phyloP scores from a whole-genome alignment of 2,797 vertebrate genomes.

The Poecilia velifera region DNA sequence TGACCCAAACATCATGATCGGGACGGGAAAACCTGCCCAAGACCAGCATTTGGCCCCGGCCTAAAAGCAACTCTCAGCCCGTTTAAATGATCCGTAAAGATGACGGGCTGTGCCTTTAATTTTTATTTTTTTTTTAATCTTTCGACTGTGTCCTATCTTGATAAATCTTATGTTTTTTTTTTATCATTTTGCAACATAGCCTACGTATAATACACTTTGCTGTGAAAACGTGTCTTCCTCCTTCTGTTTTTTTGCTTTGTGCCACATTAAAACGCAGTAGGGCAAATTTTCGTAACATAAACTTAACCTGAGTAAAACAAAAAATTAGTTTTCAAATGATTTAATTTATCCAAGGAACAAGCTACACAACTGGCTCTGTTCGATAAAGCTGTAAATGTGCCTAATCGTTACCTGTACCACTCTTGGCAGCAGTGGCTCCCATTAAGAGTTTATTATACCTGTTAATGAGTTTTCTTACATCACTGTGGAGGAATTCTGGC shows the following conservation, averaged over 20 bases:
- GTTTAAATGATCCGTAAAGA: slow-evolving; percentile 20
- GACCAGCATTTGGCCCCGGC: slow-evolving; percentile 34
- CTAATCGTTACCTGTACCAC: background rate
- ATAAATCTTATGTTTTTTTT: slow-evolving; percentile 1
- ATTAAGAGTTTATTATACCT: background rate
- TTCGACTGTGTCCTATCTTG: background rate
- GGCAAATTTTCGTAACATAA: background rate
- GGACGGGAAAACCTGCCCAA: slow-evolving; percentile 60
- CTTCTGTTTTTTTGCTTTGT: background rate
- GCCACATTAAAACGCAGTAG: background rate
- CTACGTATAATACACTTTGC: background rate
- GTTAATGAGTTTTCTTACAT: background rate
- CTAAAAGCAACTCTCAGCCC: slow-evolving; percentile 19
- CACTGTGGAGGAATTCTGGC: background rate
- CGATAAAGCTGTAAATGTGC: background rate
- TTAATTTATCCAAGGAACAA: background rate
- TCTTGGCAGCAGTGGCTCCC: background rate
- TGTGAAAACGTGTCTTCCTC: background rate
- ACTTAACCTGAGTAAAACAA: background rate
- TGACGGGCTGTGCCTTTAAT: slow-evolving; percentile 1
- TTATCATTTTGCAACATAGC: background rate
- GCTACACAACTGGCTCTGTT: background rate
- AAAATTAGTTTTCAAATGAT: background rate
- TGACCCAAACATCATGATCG: slow-evolving; percentile 65
- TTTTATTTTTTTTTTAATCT: background rate